Evolutionary conservation across 2,797 vertebrate genomes (phyloP), one percentile per base, ranked within the genome.

Genomic region (Agapornis canus): DNA sequence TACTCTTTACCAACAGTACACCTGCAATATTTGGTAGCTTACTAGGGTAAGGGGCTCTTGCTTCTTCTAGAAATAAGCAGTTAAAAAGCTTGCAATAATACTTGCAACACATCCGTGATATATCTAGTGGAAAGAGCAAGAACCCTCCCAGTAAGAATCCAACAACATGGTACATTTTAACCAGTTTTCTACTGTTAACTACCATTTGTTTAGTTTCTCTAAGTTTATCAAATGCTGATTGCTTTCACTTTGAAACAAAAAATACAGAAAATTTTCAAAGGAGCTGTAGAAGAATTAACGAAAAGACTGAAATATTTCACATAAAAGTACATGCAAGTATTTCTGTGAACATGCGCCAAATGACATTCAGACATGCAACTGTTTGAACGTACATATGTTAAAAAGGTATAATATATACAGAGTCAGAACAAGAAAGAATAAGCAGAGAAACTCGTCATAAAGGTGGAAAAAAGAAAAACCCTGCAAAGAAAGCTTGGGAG

Each of bases 311-410:
- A 71, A 70, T 23, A 45, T 73, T 86, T 90, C 26, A 56, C 37
- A 48, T 39, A 47, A 6, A 90, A 86, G 70, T 45, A 84, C 95
- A 95, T 95, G 95, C 95, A 93, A 81, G 26, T 32, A 77, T 80
- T 95, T 63, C 64, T 48, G 63, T 10, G 37, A 76, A 52, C 96
- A 96, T 95, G 95, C 95, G 86, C 37, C 90, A 35, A 51, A 86
- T 31, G 27, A 78, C 43, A 76, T 16, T 90, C 77, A 76, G 47
- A 93, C 95, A 95, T 94, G 93, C 93, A 90, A 66, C 31, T 94
- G 88, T 82, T 90, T 39, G 86, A 75, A 85, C 10, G 7, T 27
- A 70, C 35, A n/a, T 0, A 5, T 68, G 73, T 94, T 94, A 65
- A 82, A 76, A 54, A 78, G 13, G 17, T 48, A 88, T 63, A 47